Conservation (phyloP, 1,140 invertebrate species). For the Thalassaphorura encarpata region DNA sequence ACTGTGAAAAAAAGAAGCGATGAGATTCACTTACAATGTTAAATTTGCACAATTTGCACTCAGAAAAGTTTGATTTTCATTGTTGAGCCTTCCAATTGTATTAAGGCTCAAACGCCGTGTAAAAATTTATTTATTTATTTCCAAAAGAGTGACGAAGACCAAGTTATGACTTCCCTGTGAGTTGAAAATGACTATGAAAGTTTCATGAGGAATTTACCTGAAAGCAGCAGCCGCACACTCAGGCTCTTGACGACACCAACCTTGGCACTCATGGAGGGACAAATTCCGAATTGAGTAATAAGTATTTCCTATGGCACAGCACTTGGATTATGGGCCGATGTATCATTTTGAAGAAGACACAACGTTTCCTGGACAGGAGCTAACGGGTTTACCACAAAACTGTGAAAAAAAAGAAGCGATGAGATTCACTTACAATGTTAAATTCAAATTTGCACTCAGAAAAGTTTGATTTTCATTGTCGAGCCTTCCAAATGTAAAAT, state of each 20-base stretch:
- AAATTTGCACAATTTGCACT: too few relatives aligned
- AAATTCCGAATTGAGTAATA: slow-evolving; percentile 88
- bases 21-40: neutral
- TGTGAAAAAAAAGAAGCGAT: slow-evolving; percentile 37
- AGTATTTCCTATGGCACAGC: slow-evolving; percentile 72
- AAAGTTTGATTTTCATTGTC: neutral
- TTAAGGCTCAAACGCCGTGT: too few relatives aligned
- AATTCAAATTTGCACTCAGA: too few relatives aligned
- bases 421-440: neutral
- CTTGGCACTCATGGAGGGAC: slow-evolving; percentile 85
- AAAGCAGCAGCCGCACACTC: slow-evolving; percentile 68
- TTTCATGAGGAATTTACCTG: slow-evolving; percentile 47
- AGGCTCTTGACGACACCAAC: slow-evolving; percentile 82
- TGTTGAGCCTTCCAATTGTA: too few relatives aligned
- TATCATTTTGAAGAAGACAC: slow-evolving; percentile 86
- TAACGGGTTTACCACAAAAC: slow-evolving; percentile 81
- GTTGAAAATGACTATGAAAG: neutral
- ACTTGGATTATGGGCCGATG: slow-evolving; percentile 72
- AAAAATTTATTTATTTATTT: too few relatives aligned
- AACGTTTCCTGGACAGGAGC: slow-evolving; percentile 84
- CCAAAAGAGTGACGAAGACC: too few relatives aligned
- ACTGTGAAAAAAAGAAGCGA: slow-evolving; percentile 42
- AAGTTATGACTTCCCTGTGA: too few relatives aligned
- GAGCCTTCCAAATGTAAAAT: too few relatives aligned
- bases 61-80: neutral